Evolutionary conservation across 2,113 vertebrate genomes (phyloP).

Genomic region (Cacatua alba): DNA sequence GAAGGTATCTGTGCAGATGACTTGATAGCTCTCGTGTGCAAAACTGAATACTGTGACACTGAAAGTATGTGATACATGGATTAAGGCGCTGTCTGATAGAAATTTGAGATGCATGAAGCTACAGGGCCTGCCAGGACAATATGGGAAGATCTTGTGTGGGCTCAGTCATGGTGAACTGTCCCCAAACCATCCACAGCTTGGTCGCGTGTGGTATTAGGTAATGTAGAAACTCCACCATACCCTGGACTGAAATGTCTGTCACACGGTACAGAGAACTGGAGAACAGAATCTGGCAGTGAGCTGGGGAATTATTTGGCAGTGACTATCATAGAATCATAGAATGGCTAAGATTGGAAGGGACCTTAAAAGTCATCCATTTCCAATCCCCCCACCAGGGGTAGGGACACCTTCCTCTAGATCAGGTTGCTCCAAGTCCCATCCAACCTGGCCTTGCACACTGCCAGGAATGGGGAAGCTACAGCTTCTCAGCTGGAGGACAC

Average conservation of each 20-base stretch:
- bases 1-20: neutral
- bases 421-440: neutral
- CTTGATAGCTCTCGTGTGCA: neutral
- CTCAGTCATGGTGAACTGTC: neutral
- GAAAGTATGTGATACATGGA: neutral
- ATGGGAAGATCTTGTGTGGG: neutral
- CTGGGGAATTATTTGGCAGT: neutral
- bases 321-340: neutral
- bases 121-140: neutral
- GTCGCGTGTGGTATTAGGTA: neutral
- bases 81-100: neutral
- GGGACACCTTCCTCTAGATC: neutral
- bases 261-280: fast-evolving
- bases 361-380: neutral
- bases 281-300: neutral
- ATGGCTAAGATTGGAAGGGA: neutral
- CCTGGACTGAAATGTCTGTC: neutral
- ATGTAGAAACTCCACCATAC: neutral
- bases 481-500: neutral
- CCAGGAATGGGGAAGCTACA: neutral
- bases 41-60: neutral
- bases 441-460: neutral
- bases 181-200: neutral
- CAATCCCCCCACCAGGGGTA: neutral
- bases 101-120: fast-evolving